Evolutionary conservation across 2,888 invertebrate genomes (phyloP).

Genomic region (Tachystola acroxantha): DNA sequence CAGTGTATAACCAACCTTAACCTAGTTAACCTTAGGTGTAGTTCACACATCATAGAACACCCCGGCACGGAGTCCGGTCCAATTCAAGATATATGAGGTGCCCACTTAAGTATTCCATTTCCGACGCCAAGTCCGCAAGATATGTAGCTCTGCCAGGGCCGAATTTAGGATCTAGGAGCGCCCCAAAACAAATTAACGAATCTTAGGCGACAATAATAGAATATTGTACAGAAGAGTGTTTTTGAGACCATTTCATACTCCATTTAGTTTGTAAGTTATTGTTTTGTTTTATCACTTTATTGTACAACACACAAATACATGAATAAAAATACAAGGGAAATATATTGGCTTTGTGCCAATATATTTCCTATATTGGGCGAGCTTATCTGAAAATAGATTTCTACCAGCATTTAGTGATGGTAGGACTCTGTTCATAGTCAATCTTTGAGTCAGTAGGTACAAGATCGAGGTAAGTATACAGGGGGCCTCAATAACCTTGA

Average conservation of each 20-base stretch:
- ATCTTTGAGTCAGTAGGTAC: no score
- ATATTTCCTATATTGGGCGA: no score
- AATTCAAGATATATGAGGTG: conserved; percentile 62
- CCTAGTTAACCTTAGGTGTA: neutral
- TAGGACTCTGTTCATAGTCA: no score
- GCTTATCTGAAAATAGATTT: no score
- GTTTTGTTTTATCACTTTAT: no score
- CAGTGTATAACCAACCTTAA: no score
- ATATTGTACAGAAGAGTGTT: neutral
- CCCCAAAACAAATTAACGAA: neutral
- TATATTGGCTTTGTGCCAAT: no score
- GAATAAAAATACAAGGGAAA: no score
- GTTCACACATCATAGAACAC: conserved; percentile 24
- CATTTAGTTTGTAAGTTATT: neutral
- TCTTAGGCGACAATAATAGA: neutral
- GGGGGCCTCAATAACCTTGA: no score
- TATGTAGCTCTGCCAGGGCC: conserved; percentile 32
- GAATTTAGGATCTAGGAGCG: neutral
- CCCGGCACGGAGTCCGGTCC: conserved; percentile 27
- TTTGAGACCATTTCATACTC: neutral
- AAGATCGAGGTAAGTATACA: no score
- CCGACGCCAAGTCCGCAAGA: conserved; percentile 36
- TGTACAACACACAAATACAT: no score
- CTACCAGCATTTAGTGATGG: no score
- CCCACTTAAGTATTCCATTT: conserved; percentile 66